Base-by-base conservation (phyloP, 1,140 invertebrate genomes). In the Drosophila pseudoobscura region DNA sequence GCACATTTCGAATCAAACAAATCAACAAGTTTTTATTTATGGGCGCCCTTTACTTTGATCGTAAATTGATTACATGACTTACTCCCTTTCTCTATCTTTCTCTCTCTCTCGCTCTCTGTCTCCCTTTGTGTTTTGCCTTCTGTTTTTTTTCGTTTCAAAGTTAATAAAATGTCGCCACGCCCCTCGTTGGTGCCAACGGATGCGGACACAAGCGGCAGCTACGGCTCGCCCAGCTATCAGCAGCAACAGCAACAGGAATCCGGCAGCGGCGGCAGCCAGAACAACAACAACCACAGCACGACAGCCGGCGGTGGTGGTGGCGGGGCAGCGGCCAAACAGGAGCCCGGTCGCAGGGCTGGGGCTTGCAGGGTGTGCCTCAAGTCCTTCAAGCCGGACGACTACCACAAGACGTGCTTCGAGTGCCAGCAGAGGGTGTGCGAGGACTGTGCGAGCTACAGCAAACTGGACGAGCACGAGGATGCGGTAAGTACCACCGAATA, bases 391-490 rank as follows among this genome's bases (percentile, higher is more conserved):
- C 95, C 95, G 0, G 96, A 96, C 51, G 97, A 97, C 90, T 95
- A 95, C 82, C 96, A 95, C 85, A 94, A 96, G 75, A 96, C 95
- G 20, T 98, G 97, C 92, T 95, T 94, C 83, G 96, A 97, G 91
- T 98, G 97, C 92, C 95, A 96, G 82, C 96, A 97, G 82, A 95
- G 96, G 75, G 96, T 98, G 43, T 98, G 97, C 91, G 97, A 98
- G 91, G 97, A 98, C 92, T 98, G 97, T 87, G 96, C 96, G 50
- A 97, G 96, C 41, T 98, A 97, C 92, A 97, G 96, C 66, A 96
- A 96, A 87, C 94, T 95, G 49, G 94, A 95, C 46, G 96, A 96
- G 80, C 94, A 95, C 65, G 95, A 96, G 82, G 96, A 97, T 87
- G 94, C 94, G 92, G 96, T 96, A 93, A 94, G 92, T 92, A 15